Evolutionary conservation across 2,888 invertebrate genomes (phyloP).

Genomic region (Apamea sordens): DNA sequence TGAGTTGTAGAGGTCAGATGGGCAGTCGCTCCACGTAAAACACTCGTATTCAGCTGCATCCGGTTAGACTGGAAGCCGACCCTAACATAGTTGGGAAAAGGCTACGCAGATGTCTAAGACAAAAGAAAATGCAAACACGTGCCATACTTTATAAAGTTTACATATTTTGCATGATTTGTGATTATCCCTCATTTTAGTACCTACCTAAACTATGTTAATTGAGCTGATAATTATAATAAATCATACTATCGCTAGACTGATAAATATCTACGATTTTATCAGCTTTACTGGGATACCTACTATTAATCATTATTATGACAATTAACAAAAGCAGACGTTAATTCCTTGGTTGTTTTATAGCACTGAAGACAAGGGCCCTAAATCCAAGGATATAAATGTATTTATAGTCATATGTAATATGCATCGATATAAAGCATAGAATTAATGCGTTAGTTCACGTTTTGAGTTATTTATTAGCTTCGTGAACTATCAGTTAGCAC

Average conservation of each 20-base stretch:
- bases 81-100: no score
- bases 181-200: not conserved
- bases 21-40: no score
- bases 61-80: no score
- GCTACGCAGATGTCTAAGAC: no score
- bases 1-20: no score
- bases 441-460: slow-evolving; percentile 31
- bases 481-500: slow-evolving; percentile 45
- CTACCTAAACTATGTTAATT: not conserved
- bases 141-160: not conserved
- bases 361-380: not conserved
- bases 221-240: slow-evolving; percentile 14
- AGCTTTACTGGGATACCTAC: not conserved
- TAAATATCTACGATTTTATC: not conserved
- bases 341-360: slow-evolving; percentile 19
- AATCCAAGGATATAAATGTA: slow-evolving; percentile 35
- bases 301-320: no score
- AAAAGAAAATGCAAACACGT: not conserved
- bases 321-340: slow-evolving; percentile 1
- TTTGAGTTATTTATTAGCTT: slow-evolving; percentile 55
- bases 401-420: slow-evolving; percentile 40
- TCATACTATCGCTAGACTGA: slow-evolving; percentile 31
- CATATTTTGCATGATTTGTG: not conserved
- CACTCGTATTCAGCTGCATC: no score
- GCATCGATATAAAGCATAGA: slow-evolving; percentile 26